A percentile compares a stretch with the other conserved stretches of the same genome.
Evolutionary conservation across 1,140 invertebrate genomes (phyloP).

Genomic region (Drosophila sproati): DNA sequence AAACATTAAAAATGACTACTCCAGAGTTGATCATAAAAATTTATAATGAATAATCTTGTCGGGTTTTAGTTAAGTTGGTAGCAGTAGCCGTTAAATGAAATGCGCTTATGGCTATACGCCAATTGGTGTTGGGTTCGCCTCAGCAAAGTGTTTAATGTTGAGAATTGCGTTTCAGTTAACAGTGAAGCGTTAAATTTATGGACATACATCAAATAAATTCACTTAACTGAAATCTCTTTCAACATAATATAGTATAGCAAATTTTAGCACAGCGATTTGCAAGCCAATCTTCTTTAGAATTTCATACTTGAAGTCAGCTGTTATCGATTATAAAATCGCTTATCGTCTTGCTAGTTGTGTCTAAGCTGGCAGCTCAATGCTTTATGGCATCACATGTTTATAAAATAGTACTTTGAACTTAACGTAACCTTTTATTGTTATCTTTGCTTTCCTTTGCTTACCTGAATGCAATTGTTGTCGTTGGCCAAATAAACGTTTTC

Average conservation of each 20-base stretch:
- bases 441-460: conserved; percentile 54
- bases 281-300: too few species aligned
- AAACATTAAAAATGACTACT: conserved; percentile 2
- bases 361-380: not conserved
- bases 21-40: conserved; percentile 7
- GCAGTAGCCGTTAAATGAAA: not conserved
- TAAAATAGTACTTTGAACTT: conserved; percentile 32
- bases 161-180: too few species aligned
- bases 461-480: conserved; percentile 61
- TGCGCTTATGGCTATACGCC: not conserved
- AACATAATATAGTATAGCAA: too few species aligned
- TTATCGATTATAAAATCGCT: not conserved
- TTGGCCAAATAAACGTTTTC: conserved; percentile 37
- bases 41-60: not conserved
- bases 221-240: not conserved
- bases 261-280: too few species aligned
- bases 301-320: not conserved
- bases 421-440: conserved; percentile 48
- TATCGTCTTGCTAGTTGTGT: not conserved
- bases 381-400: not conserved
- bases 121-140: too few species aligned
- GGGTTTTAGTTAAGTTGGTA: not conserved
- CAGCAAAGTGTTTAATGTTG: too few species aligned
- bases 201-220: not conserved
- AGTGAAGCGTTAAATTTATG: not conserved